Percentiles rank a stretch among this genome's conserved stretches.
Evolutionary conservation across 2,888 invertebrate species (phyloP).

Genomic region (Trissoscelio sp.): DNA sequence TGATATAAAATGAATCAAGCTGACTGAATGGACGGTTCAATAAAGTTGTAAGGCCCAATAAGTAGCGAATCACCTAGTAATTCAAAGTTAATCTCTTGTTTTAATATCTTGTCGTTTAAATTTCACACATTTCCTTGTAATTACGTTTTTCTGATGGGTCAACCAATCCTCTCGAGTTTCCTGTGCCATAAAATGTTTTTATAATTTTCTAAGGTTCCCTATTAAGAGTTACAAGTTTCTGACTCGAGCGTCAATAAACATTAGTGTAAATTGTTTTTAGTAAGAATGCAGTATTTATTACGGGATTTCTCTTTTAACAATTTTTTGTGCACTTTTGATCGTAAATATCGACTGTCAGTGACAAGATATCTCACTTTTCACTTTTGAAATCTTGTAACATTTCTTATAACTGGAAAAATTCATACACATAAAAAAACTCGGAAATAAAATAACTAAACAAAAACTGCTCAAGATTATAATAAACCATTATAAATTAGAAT

Average conservation of each 20-base stretch:
- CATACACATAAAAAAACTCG: too few relatives aligned
- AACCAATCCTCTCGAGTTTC: slow-evolving; percentile 4
- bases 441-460: too few relatives aligned
- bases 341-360: slow-evolving; percentile 13
- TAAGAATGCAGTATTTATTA: slow-evolving; percentile 11
- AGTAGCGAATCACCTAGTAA: too few relatives aligned
- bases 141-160: not conserved
- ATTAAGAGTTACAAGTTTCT: not conserved
- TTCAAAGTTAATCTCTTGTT: not conserved
- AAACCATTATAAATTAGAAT: not conserved
- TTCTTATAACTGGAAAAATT: too few relatives aligned
- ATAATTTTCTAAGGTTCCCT: not conserved
- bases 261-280: slow-evolving; percentile 11
- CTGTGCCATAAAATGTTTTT: not conserved
- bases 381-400: not conserved
- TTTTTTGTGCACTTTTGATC: slow-evolving; percentile 1
- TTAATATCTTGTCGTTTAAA: slow-evolving; percentile 3
- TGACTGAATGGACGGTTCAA: too few relatives aligned
- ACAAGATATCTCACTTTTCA: slow-evolving; percentile 11
- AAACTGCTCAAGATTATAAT: too few relatives aligned
- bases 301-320: slow-evolving; percentile 10
- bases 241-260: not conserved
- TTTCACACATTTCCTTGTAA: slow-evolving; percentile 10
- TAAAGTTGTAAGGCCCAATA: too few relatives aligned
- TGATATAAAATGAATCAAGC: too few relatives aligned